phyloP scores from a whole-genome alignment of 2,888 invertebrate genomes.

The Polymixis flavicincta region DNA sequence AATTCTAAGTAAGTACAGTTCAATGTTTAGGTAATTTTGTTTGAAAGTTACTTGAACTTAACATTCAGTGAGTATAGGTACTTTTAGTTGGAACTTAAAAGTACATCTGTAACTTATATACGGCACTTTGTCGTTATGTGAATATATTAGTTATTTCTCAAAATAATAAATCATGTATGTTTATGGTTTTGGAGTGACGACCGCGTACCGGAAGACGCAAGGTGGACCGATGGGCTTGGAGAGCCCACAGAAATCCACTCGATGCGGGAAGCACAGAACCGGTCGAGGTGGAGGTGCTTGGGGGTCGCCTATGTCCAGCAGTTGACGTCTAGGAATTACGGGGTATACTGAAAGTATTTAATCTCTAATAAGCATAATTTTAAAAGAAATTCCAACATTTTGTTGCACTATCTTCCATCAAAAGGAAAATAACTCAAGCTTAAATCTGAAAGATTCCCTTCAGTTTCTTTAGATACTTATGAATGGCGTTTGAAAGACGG shows the following conservation, averaged over 20 bases:
- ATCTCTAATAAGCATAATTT: neutral
- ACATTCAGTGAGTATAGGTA: neutral
- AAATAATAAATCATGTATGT: no score
- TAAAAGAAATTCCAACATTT: neutral
- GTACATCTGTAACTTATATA: neutral
- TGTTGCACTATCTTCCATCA: neutral
- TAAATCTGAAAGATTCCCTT: neutral
- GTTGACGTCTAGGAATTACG: neutral
- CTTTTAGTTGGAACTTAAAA: neutral
- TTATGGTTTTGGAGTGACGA: no score
- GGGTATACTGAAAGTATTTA: neutral
- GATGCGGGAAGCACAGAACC: no score
- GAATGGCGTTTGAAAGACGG: constrained; percentile 32
- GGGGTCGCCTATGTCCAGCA: no score
- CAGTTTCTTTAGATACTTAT: constrained; percentile 25
- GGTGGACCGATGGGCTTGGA: no score
- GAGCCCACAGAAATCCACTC: no score
- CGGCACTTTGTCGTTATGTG: neutral
- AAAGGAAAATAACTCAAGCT: constrained; percentile 3
- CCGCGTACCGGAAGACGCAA: no score
- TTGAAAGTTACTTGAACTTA: constrained; percentile 1
- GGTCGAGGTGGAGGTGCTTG: no score
- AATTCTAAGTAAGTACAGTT: constrained; percentile 9
- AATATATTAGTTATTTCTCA: no score
- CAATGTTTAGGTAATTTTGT: neutral